Conservation (phyloP, 2,888 invertebrate species). For the Dynastes tityus region DNA sequence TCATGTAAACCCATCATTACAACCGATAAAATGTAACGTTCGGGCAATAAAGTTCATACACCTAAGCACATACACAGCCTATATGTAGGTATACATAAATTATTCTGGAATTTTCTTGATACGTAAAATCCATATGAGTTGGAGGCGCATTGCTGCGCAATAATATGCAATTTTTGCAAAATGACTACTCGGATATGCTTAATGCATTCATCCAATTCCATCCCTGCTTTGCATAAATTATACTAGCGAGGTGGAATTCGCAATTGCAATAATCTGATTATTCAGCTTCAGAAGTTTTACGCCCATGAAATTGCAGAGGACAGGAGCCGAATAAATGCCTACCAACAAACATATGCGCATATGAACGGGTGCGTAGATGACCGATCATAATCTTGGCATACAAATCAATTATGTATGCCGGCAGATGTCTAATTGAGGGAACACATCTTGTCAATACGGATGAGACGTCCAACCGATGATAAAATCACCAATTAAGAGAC, state of each 20-base stretch:
- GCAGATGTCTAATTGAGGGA: slow-evolving; percentile 26
- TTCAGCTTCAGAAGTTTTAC: slow-evolving; percentile 13
- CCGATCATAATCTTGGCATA: slow-evolving; percentile 19
- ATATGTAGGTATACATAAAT: too few species aligned
- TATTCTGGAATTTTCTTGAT: background rate
- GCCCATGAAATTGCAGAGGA: background rate
- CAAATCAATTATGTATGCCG: slow-evolving; percentile 40
- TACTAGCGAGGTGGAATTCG: slow-evolving; percentile 19
- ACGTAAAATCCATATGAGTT: background rate
- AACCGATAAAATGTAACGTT: too few species aligned
- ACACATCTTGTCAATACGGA: slow-evolving; percentile 33
- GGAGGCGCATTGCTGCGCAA: background rate
- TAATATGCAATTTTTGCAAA: slow-evolving; percentile 1
- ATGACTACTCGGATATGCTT: slow-evolving; percentile 9
- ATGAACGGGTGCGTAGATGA: background rate
- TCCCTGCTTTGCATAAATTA: slow-evolving; percentile 21
- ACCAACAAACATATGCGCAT: background rate
- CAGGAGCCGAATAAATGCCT: background rate
- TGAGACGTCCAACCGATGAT: background rate
- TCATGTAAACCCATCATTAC: background rate
- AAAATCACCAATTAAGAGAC: slow-evolving; percentile 38
- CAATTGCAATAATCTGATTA: slow-evolving; percentile 21
- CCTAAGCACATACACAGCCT: too few species aligned
- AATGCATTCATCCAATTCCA: slow-evolving; percentile 15
- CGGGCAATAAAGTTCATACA: too few species aligned